Evolutionary conservation across 2,888 invertebrate species (phyloP), one percentile per base, ranked within the genome.

Genomic region (Heliconius ethilla): DNA sequence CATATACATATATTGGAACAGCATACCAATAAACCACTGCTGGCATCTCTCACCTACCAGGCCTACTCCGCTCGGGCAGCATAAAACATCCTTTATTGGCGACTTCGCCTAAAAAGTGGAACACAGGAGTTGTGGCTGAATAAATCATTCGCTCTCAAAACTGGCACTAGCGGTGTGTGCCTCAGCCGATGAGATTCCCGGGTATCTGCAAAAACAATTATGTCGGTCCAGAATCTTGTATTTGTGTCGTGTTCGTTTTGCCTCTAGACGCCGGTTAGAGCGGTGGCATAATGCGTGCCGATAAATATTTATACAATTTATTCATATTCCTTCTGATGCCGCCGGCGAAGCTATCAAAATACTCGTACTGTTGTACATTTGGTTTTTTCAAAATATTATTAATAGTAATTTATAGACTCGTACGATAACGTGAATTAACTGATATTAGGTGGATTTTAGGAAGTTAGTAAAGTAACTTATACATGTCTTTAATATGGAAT

Each of bases 221-320:
- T 91, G 90, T 88, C 87, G 83, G 79, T 84, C 83, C 83, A 87
- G 90, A 91, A 90, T 90, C 89, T 90, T 92, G 91, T 92, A 89
- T 89, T 82, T 87, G 86, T 86, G 84, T 89, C 86, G 85, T 87
- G 85, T 86, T 89, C 87, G 85, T 88, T 89, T 89, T 88, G 88
- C 82, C 87, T 87, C 84, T 86, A 87, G 86, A 87, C 88, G 85
- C 86, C 87, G 88, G 83, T 82, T 76, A 85, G 87, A 85, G 80
- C 87, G 84, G 86, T 86, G 87, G 89, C 87, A 91, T 90, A 89
- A 91, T 90, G 90, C 87, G 87, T 87, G 88, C 86, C 86, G 89
- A 90, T 92, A 91, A 91, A 94, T 93, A 92, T 93, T 93, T 91
- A 92, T 93, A 88, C 88, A 91, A 91, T 92, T 92, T 91, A 93